Conservation (phyloP, 2,888 invertebrate genomes). For the Cephus rjabovi region DNA sequence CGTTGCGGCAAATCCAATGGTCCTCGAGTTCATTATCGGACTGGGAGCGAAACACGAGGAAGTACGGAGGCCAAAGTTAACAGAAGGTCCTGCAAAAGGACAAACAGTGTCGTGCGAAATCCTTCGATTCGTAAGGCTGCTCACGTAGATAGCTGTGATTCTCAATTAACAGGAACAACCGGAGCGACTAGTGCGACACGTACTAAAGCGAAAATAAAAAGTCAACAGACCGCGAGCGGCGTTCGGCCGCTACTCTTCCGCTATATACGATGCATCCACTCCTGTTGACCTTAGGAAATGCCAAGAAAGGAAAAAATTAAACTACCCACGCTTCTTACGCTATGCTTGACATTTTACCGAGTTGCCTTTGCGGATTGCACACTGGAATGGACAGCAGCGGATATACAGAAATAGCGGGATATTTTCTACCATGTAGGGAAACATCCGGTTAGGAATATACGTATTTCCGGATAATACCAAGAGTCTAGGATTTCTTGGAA, state of each 20-base stretch:
- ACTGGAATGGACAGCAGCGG: not conserved
- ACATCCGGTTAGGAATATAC: not conserved
- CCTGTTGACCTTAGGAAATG: conserved; percentile 35
- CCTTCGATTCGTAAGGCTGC: conserved; percentile 39
- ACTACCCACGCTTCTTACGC: conserved; percentile 8
- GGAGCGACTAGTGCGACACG: conserved; percentile 27
- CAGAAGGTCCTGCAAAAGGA: conserved; percentile 20
- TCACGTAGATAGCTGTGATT: conserved; percentile 55
- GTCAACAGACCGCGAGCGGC: conserved; percentile 36
- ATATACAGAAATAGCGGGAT: not conserved
- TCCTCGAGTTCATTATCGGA: not conserved
- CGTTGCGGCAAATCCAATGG: not conserved
- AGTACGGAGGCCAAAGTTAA: not conserved
- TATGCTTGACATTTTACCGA: not conserved
- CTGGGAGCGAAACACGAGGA: not conserved
- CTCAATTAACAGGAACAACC: conserved; percentile 47
- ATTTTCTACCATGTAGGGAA: not conserved
- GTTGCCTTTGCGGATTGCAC: not conserved
- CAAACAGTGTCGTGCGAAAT: conserved; percentile 37
- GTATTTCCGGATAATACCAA: not conserved
- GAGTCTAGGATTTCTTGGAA: not conserved
- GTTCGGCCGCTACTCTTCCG: conserved; percentile 6
- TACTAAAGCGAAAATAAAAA: conserved; percentile 38
- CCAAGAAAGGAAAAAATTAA: conserved; percentile 27
- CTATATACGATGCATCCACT: conserved; percentile 15